Evolutionary conservation across 2,888 invertebrate species (phyloP).

Genomic region (Boloria euphrosyne): DNA sequence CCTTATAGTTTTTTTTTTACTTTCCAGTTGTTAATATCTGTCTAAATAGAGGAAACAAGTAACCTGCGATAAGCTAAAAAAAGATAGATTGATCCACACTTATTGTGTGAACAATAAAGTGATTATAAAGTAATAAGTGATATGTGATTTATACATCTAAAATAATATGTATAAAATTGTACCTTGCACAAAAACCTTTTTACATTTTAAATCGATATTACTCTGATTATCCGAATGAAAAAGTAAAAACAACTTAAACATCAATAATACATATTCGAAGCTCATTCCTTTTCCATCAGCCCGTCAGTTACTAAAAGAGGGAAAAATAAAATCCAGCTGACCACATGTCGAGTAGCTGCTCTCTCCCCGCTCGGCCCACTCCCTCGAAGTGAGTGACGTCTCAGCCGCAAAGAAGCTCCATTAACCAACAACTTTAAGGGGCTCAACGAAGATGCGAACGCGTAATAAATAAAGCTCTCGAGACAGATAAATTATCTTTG

Average conservation of each 20-base stretch:
- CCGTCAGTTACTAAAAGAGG: constrained; percentile 57
- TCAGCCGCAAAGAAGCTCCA: constrained; percentile 72
- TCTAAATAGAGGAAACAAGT: no score
- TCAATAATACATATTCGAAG: constrained; percentile 44
- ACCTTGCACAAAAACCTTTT: neutral
- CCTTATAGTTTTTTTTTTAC: no score
- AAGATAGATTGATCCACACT: no score
- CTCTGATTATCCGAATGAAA: constrained; percentile 16
- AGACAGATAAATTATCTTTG: constrained; percentile 82
- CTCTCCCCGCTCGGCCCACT: constrained; percentile 35
- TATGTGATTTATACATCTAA: no score
- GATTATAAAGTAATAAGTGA: no score
- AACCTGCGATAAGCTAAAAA: no score
- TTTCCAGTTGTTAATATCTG: no score
- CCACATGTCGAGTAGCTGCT: constrained; percentile 49
- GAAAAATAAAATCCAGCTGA: constrained; percentile 60
- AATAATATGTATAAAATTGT: no score
- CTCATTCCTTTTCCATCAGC: constrained; percentile 65
- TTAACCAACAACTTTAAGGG: constrained; percentile 76
- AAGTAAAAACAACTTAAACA: constrained; percentile 32
- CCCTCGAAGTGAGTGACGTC: constrained; percentile 62
- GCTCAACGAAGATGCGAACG: constrained; percentile 75
- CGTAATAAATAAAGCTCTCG: constrained; percentile 79
- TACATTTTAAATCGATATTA: neutral
- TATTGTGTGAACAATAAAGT: no score